Base-by-base conservation (phyloP, 1,140 invertebrate genomes). In the Drosophila ficusphila region DNA sequence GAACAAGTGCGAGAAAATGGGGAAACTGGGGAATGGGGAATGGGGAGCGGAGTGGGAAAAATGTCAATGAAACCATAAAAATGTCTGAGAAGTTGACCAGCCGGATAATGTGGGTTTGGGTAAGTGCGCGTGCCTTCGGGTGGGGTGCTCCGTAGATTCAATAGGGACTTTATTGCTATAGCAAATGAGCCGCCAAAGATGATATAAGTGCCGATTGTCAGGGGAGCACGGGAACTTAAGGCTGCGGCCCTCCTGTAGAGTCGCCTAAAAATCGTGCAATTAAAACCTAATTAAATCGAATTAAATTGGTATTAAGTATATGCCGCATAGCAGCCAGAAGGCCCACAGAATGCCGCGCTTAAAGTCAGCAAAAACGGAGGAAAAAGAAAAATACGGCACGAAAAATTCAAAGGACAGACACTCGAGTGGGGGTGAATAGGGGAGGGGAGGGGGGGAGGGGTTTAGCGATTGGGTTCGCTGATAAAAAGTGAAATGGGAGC, bases 51-150 rank as follows among this genome's bases (percentile, higher is more conserved):
- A n/a, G n/a, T n/a, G n/a, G n/a, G n/a, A 61, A 75, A 75, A 76
- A 77, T 85, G 65, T 86, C 81, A 86, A 71, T 73, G 76, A 73
- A 72, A 76, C 79, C 81, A 86, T 73, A 86, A 86, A 82, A 86
- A 76, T 76, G 82, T 54, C 77, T 61, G 73, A 67, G 73, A 57
- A 60, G 52, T 31, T 64, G 72, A 52, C 42, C 53, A 47, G 68
- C 16, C 33, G 38, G 44, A 64, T 27, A 65, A 31, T 31, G 44
- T 29, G 25, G 23, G 14, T 12, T 29, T 9, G 33, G 14, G 8
- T 25, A 6, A 21, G 11, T 41, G 18, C 4, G 11, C 11, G 9
- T 12, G 53, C 21, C 23, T 21, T 25, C 29, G 42, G 34, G n/a
- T 46, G n/a, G 18, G 14, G 25, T 19, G 16, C 7, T 34, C 29